Conservation (phyloP, 2,888 invertebrate species). For the Melitaea athalia region DNA sequence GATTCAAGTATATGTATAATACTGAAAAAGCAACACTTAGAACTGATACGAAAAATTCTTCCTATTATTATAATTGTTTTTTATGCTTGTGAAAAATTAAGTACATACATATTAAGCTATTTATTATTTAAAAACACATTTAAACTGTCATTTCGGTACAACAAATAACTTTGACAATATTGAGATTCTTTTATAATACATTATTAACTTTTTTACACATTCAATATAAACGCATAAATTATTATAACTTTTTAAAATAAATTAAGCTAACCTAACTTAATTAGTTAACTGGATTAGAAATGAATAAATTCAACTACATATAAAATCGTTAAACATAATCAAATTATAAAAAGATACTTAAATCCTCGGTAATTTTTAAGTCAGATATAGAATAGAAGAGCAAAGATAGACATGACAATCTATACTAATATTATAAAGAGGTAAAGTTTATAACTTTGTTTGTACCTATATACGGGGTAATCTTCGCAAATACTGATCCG, state of each 20-base stretch:
- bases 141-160: neutral
- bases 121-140: neutral
- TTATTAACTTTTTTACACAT: neutral
- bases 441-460: no score
- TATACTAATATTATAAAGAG: no score
- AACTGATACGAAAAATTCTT: neutral
- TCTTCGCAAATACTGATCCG: no score
- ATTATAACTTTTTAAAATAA: neutral
- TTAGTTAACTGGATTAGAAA: conserved; percentile 1
- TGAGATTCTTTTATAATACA: conserved; percentile 13
- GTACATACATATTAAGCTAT: conserved; percentile 7
- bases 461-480: no score
- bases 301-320: neutral
- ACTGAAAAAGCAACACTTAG: neutral
- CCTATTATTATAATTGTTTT: neutral
- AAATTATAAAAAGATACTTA: neutral
- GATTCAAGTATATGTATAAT: neutral
- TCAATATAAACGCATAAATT: neutral
- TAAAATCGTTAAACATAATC: neutral
- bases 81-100: neutral
- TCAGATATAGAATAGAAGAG: no score
- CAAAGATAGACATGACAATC: no score
- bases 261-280: neutral
- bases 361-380: neutral
- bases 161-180: neutral